A percentile compares a stretch with the other conserved stretches of the same genome.
Conservation (phyloP, 2,113 vertebrate genomes). For the Macheiramphus alcinus region DNA sequence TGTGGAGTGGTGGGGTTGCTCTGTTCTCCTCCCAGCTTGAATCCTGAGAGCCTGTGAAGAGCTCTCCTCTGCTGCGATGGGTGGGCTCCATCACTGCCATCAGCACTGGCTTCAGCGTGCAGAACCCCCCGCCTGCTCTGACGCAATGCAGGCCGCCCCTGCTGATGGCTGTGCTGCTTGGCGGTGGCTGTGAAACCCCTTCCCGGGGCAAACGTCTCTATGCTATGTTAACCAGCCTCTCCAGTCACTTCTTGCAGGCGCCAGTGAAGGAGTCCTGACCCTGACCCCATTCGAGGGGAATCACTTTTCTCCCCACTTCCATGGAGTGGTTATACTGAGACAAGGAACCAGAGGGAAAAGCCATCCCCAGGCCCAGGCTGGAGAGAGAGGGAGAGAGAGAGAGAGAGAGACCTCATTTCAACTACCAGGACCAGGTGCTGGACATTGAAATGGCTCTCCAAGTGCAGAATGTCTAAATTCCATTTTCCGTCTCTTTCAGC, state of each 20-base stretch:
- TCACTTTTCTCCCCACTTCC: neutral
- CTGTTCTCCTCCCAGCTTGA: neutral
- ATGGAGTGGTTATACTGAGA: neutral
- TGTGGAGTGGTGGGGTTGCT: neutral
- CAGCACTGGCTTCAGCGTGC: fast-evolving
- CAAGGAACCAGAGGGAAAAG: neutral
- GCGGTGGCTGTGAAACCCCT: neutral
- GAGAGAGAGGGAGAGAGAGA: neutral
- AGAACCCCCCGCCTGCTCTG: neutral
- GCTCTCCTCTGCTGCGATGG: neutral
- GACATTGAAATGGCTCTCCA: neutral
- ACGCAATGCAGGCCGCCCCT: neutral
- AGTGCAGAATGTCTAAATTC: neutral
- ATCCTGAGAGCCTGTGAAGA: neutral
- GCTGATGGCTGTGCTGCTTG: neutral
- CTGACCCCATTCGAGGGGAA: neutral
- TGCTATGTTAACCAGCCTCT: neutral
- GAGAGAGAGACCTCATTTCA: neutral
- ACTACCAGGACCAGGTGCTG: neutral
- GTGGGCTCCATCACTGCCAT: neutral
- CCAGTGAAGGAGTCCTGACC: neutral
- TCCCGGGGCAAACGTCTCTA: neutral
- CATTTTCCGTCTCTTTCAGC: neutral
- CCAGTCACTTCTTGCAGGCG: neutral
- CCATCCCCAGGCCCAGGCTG: neutral